phyloP scores from a whole-genome alignment of 1,140 invertebrate genomes.

The Heterodera schachtii region DNA sequence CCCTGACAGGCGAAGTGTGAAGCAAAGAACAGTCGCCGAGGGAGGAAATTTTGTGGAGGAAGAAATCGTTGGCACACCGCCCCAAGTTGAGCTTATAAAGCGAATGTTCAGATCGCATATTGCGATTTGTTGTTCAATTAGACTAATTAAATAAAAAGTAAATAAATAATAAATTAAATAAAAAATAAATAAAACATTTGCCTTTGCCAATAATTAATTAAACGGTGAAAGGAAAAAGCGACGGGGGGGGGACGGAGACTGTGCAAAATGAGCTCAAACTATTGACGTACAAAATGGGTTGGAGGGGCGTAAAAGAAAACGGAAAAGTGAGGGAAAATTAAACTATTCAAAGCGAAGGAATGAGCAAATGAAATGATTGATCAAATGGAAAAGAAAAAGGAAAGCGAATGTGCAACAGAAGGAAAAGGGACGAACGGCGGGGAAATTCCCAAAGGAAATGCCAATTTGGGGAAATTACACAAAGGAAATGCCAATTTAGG shows the following conservation, averaged over 20 bases:
- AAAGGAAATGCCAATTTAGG: neutral
- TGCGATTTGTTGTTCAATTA: neutral
- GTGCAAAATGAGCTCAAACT: no score
- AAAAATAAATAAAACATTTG: neutral
- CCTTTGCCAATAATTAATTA: no score
- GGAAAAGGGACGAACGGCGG: neutral
- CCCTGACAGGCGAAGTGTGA: conserved; percentile 6
- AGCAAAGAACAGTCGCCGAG: neutral
- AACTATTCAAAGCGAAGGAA: neutral
- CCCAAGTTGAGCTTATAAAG: conserved; percentile 12
- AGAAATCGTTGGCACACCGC: conserved; percentile 27
- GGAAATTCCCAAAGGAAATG: no score
- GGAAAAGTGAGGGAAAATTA: neutral
- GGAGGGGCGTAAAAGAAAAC: neutral
- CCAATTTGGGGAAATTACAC: neutral
- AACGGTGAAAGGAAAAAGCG: neutral
- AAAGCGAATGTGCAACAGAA: neutral
- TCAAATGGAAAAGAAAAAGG: neutral
- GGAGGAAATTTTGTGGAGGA: conserved; percentile 22
- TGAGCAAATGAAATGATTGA: neutral
- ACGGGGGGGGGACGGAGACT: no score
- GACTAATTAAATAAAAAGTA: neutral
- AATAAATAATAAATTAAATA: neutral
- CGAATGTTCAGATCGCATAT: neutral
- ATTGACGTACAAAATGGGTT: no score